Evolutionary conservation across 2,113 vertebrate species (phyloP), one percentile per base, ranked within the genome.

Genomic region (Chinchilla lanigera): DNA sequence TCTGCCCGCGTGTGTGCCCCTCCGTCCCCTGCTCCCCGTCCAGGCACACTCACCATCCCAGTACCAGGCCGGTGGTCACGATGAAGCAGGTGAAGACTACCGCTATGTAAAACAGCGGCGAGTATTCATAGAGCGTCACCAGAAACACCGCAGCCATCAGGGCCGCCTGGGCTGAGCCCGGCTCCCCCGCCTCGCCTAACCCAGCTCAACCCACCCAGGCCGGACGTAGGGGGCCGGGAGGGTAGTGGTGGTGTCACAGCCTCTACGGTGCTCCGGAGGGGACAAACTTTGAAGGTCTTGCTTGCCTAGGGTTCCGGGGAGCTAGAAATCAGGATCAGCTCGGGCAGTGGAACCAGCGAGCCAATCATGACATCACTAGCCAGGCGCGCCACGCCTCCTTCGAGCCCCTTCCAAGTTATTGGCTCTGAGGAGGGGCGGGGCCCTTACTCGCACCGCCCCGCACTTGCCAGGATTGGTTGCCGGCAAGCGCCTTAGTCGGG

Each of bases 41-140:
- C 69, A 4, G 50, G 38, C 44, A 33, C 75, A 94, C 99, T 99
- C 97, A 99, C 99, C 99, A 99, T 98, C 99, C 99, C 80, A 99
- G 97, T n/a, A 99, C 99, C 94, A 99, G 98, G n/a, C 99, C 99
- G 17, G 99, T 99, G 35, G 99, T 99, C 41, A 99, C 98, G 61
- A 99, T 82, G 97, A 99, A 99, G 96, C 99, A 99, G 63, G 99
- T 93, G 19, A 99, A 99, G 26, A 99, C 99, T 89, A 99, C 98
- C 13, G 98, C 97, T 65, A 99, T 99, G 98, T 99, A 99, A 93
- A 99, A 99, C 4, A 99, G 98, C 3, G 99, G 99, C 1, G 99
- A 99, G 91, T 99, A 99, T 73, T 99, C 99, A 78, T 99, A 99
- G 0, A 99, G 96, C 26, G 99, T 99, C 2, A 99, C 99, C 8